Evolutionary conservation across 2,113 vertebrate genomes (phyloP), one percentile per base, ranked within the genome.

Genomic region (Xiphophorus couchianus): DNA sequence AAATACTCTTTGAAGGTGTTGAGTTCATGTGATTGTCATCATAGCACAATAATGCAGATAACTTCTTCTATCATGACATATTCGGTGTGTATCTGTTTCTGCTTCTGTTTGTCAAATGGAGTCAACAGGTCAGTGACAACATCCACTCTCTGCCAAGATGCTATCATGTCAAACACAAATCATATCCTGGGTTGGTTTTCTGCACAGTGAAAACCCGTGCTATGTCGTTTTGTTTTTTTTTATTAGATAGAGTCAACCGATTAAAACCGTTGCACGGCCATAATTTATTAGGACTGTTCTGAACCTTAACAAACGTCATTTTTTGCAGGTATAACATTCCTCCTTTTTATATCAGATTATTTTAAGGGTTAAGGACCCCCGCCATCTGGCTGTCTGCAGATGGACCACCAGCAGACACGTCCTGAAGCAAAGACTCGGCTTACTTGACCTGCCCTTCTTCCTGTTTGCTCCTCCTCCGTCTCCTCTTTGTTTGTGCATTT

Each of bases 221-320:
- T 33, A 13, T 27, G 27, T 44, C 19, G 35, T 17, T 68, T 12
- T 30, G 10, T 64, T 73, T 86, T 37, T 37, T 37, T 11, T 10
- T 37, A 81, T 89, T 86, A 81, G 65, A 58, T 6, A 7, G 62
- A 69, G 80, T 71, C 29, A n/a, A 30, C 62, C 8, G 13, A 39
- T 1, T 39, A 30, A 76, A 39, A 70, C 22, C 1, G 19, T 48
- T 30, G 62, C 14, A 66, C 60, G 51, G 27, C 12, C 51, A 64
- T 44, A 7, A 31, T n/a, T 27, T 31, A 60, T 62, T 1, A 62
- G 28, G 4, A n/a, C 35, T 76, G 39, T 51, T 51, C 33, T 74
- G 22, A 74, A 30, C 9, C 3, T 14, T 51, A 0, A 5, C 19
- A 11, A 12, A 12, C 61, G 25, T 1, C 37, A 31, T 12, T 62